These are phyloP conservation scores for Drosophila tropicalis DNA, from an alignment of 1,140 invertebrate genomes.

Conservation along the genomic window DNA sequence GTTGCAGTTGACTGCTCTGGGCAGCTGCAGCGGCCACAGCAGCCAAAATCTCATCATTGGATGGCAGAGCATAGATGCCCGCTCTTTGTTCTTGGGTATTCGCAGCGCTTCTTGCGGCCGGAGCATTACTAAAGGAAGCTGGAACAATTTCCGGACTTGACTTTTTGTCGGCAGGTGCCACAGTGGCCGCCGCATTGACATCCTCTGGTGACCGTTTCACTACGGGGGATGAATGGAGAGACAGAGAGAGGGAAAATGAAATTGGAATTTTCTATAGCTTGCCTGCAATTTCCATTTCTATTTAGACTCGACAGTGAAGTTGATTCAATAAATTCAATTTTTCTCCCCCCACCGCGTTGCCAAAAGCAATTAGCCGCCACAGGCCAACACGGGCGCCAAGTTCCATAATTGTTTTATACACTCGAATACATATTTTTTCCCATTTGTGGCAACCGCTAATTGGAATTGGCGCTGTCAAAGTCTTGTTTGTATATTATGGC, in stretches of 20 bases:
- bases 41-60: constrained; percentile 74
- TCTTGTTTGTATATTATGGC: constrained; percentile 50
- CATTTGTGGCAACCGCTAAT: constrained; percentile 47
- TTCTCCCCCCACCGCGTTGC: constrained; percentile 21
- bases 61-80: constrained; percentile 66
- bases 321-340: constrained; percentile 65
- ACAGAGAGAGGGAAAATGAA: constrained; percentile 23
- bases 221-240: neutral
- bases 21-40: constrained; percentile 77
- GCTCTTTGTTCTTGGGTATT: constrained; percentile 38
- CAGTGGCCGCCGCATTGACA: constrained; percentile 33
- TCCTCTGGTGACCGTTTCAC: constrained; percentile 48
- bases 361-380: constrained; percentile 71
- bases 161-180: constrained; percentile 70
- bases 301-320: constrained; percentile 43
- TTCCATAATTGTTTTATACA: constrained; percentile 69
- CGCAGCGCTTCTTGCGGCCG: constrained; percentile 28
- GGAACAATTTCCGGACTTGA: constrained; percentile 82
- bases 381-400: constrained; percentile 39
- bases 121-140: constrained; percentile 70
- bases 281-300: constrained; percentile 50
- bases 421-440: constrained; percentile 35
- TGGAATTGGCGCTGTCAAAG: constrained; percentile 73
- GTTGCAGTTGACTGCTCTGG: constrained; percentile 58
- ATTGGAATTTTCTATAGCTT: constrained; percentile 53